Evolutionary conservation across 2,888 invertebrate genomes (phyloP).

Genomic region (Drosophila suboccidentalis): DNA sequence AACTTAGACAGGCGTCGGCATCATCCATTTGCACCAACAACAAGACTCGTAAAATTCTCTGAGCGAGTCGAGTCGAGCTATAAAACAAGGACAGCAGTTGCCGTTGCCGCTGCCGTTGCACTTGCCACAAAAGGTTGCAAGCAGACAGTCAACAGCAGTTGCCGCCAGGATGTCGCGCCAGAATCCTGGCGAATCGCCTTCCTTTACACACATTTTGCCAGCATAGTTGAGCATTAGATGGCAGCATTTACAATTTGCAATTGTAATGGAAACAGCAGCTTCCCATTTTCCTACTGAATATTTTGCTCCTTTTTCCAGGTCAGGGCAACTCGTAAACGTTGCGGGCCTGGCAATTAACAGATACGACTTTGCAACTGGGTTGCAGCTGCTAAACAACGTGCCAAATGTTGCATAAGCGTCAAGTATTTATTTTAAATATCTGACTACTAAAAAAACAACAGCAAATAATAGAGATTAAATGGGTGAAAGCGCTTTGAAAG

Average conservation of each 20-base stretch:
- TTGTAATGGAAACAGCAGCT: slow-evolving; percentile 64
- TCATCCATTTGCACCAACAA: slow-evolving; percentile 28
- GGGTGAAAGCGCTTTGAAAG: slow-evolving; percentile 20
- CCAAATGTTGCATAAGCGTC: slow-evolving; percentile 30
- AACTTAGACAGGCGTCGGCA: slow-evolving; percentile 18
- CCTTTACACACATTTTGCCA: slow-evolving; percentile 1
- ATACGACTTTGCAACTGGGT: slow-evolving; percentile 13
- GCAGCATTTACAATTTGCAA: slow-evolving; percentile 80
- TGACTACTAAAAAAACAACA: slow-evolving; percentile 20
- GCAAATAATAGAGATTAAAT: slow-evolving; percentile 44
- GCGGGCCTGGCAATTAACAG: slow-evolving; percentile 62
- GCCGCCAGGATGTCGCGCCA: slow-evolving; percentile 70
- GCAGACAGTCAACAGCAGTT: slow-evolving; percentile 37
- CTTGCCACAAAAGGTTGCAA: slow-evolving; percentile 11
- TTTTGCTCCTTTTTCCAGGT: slow-evolving; percentile 26
- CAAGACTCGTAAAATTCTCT: slow-evolving; percentile 29
- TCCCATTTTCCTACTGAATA: background rate
- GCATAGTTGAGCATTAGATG: slow-evolving; percentile 68
- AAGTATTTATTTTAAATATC: slow-evolving; percentile 47
- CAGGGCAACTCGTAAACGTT: slow-evolving; percentile 37
- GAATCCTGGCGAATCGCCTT: slow-evolving; percentile 51
- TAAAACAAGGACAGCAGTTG: slow-evolving; percentile 35
- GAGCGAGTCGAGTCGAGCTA: slow-evolving; percentile 20
- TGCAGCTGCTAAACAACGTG: slow-evolving; percentile 10
- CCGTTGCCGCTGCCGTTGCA: slow-evolving; percentile 12